Percentiles rank a stretch among this genome's conserved stretches.
phyloP scores from a whole-genome alignment of 92 coral and sea anemone genomes.

The Umimayanthus kanabou region DNA sequence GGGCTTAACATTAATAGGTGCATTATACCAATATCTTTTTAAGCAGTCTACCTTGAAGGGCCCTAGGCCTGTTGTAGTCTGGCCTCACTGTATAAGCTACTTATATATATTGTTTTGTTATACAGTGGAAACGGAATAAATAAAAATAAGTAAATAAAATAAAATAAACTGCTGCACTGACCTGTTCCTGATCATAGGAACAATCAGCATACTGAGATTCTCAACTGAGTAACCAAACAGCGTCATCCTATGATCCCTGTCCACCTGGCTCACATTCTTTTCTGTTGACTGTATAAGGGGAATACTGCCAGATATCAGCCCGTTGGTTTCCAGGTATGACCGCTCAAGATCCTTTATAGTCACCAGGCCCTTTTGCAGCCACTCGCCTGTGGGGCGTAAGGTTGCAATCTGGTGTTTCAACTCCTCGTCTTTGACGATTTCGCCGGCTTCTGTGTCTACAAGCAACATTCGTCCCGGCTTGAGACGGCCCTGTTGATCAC shows the following conservation, averaged over 20 bases:
- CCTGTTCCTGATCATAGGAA: constrained; percentile 94
- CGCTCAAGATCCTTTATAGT: constrained; percentile 74
- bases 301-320: constrained; percentile 51
- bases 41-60: too few relatives aligned
- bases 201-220: constrained; percentile 82
- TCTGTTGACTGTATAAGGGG: constrained; percentile 59
- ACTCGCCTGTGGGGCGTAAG: constrained; percentile 76
- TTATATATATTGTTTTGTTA: too few relatives aligned
- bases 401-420: constrained; percentile 75
- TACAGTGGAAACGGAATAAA: too few relatives aligned
- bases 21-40: too few relatives aligned
- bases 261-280: constrained; percentile 61
- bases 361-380: constrained; percentile 67
- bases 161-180: too few relatives aligned
- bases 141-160: too few relatives aligned
- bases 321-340: constrained; percentile 62
- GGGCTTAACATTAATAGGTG: too few relatives aligned
- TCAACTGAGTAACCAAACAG: constrained; percentile 93
- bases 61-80: too few relatives aligned
- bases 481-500: constrained; percentile 74
- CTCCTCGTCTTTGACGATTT: constrained; percentile 82
- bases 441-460: constrained; percentile 82
- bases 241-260: constrained; percentile 82
- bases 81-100: too few relatives aligned
- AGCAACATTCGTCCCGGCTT: constrained; percentile 92